phyloP scores from a whole-genome alignment of 2,888 invertebrate genomes.

The Standfussiana lucernea region DNA sequence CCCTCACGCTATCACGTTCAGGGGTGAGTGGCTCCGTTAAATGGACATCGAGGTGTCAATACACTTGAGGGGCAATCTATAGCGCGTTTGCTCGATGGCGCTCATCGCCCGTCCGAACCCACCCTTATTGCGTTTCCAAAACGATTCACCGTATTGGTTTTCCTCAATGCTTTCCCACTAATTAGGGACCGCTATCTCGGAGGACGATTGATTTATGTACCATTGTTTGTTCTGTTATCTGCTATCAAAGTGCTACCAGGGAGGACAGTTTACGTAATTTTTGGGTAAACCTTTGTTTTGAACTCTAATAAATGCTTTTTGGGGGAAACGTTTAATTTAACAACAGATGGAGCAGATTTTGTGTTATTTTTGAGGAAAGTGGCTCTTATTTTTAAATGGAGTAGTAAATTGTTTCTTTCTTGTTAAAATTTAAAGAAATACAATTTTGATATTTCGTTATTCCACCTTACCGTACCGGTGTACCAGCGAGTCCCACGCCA shows the following conservation, averaged over 20 bases:
- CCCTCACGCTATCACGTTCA: constrained; percentile 69
- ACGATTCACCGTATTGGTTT: constrained; percentile 65
- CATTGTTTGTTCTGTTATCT: constrained; percentile 64
- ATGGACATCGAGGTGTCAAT: constrained; percentile 71
- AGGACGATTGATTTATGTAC: constrained; percentile 62
- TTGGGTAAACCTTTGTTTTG: constrained; percentile 57
- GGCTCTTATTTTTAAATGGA: background rate
- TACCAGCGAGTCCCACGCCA: constrained; percentile 46
- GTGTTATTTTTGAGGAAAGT: background rate
- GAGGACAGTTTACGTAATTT: constrained; percentile 57
- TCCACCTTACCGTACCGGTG: constrained; percentile 17
- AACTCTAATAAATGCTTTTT: constrained; percentile 54
- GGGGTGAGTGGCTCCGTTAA: constrained; percentile 71
- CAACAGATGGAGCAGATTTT: constrained; percentile 11
- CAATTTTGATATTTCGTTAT: constrained; percentile 29
- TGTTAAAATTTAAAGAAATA: background rate
- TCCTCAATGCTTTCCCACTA: constrained; percentile 62
- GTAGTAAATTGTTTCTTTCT: background rate
- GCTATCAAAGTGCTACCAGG: constrained; percentile 56
- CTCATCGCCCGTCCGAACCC: constrained; percentile 53
- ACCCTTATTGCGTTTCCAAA: constrained; percentile 69
- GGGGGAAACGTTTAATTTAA: constrained; percentile 51
- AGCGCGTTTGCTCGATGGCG: constrained; percentile 64
- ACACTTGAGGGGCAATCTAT: constrained; percentile 70
- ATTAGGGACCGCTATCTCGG: constrained; percentile 63